Percentiles rank a stretch among this genome's conserved stretches.
These are phyloP conservation scores for Acutogordius australiensis DNA, from an alignment of 2,888 invertebrate species.

Conservation along the genomic window DNA sequence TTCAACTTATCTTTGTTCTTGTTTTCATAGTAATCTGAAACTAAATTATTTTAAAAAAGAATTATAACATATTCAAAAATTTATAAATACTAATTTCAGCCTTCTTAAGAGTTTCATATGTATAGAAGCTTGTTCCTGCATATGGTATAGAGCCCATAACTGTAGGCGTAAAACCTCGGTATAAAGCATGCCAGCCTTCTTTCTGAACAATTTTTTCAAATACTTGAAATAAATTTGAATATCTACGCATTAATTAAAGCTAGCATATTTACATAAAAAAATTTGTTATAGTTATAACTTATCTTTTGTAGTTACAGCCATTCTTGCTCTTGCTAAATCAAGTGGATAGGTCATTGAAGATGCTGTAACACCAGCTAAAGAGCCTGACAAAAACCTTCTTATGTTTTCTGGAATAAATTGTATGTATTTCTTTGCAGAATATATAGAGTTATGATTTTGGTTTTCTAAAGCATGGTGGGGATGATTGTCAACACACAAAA, in stretches of 20 bases:
- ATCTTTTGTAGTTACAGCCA: constrained; percentile 62
- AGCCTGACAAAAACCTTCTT: constrained; percentile 51
- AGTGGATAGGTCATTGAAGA: constrained; percentile 76
- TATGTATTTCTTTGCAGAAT: neutral
- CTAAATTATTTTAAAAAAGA: too few species aligned
- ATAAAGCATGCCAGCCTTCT: constrained; percentile 48
- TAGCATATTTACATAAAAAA: neutral
- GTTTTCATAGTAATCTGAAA: too few species aligned
- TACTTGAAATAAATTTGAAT: constrained; percentile 22
- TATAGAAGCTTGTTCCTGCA: constrained; percentile 83
- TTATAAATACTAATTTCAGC: constrained; percentile 36
- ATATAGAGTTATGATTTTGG: neutral
- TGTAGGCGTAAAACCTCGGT: constrained; percentile 59
- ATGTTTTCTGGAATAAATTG: neutral
- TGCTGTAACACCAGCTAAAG: constrained; percentile 75
- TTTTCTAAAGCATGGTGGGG: neutral
- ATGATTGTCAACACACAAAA: neutral
- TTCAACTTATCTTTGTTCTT: too few species aligned
- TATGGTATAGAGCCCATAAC: constrained; percentile 75
- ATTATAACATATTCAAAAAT: too few species aligned
- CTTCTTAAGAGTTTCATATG: constrained; percentile 68
- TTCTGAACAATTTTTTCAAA: constrained; percentile 36
- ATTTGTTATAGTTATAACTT: constrained; percentile 31
- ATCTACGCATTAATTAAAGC: constrained; percentile 19
- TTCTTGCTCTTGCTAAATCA: constrained; percentile 73